Evolutionary conservation across 2,888 invertebrate genomes (phyloP), one percentile per base, ranked within the genome.

Genomic region (Lochmaea crataegi): DNA sequence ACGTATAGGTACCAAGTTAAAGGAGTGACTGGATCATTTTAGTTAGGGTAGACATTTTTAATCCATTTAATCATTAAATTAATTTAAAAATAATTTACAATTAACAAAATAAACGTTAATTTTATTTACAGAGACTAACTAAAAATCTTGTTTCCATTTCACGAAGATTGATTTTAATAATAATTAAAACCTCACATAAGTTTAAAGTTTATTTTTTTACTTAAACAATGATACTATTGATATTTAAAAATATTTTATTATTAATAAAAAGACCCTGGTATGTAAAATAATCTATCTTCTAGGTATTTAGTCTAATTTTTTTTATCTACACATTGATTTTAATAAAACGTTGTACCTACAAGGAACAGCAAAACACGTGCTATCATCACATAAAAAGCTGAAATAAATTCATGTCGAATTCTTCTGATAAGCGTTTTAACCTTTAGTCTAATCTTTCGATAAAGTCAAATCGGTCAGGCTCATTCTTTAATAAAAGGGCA

Each of bases 391-490:
- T 3, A 53, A 53, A 53, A 53, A 53, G 7, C 7, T 51, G 42
- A 12, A 51, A 16, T 3, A 53, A 18, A 53, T 53, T 1, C 16
- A 45, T 14, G 12, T 45, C 12, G 45, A 45, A 45, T 18, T 64
- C 42, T 56, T 64, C 42, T 38, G 70, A 70, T 70, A 65, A 70
- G 18, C 38, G 22, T 3, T 38, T 57, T 67, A 67, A 67, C 66
- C 66, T 67, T 45, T 41, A 38, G 56, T 65, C 14, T 22, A 42
- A 57, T 67, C 66, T 45, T 22, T 14, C 1, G 12, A 53, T 12
- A 67, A 67, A 56, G 66, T 67, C 66, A 67, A 67, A 48, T 41
- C 57, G 57, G 57, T 67, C 57, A 9, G 18, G 9, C 63, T n/a
- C 16, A 18, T 53, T 53, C 53, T 16, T 10, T 16, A 45, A 2